Base-by-base conservation (phyloP, 2,113 vertebrate genomes). In the Pelvicachromis taeniatus region DNA sequence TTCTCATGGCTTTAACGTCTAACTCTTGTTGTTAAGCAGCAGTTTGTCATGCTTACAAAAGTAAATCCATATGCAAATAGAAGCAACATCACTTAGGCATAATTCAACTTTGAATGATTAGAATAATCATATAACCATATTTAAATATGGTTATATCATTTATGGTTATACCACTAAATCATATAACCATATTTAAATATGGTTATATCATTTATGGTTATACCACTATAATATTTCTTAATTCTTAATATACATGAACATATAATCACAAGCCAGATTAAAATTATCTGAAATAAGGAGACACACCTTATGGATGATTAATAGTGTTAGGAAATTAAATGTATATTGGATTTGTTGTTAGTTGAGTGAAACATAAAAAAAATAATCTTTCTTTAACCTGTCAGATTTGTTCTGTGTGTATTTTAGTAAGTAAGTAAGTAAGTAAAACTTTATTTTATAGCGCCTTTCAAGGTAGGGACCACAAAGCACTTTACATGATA, bases 251-350 rank as follows among this genome's bases (percentile, higher is more conserved):
- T 61, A 0, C 3, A 33, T 33, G 16, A 61, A 33, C 16, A 61
- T 9, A 61, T 61, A 33, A 61, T 61, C 29, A 61, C 56, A 59
- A 11, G 4, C 29, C 5, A 61, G 9, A 61, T 8, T 19, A 61
- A 31, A 14, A 59, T 31, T 59, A 61, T 17, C 1, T 33, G 16
- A 61, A 61, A 19, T 33, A 33, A 61, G 58, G 29, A 61, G 17
- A 33, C 58, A 19, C 16, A 6, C 4, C 29, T 61, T 33, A 61
- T 4, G 29, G 29, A 29, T 0, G 0, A 61, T 11, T 1, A 61
- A 61, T 61, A 33, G 29, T 0, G 29, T 61, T 16, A 33, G 5
- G 29, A 61, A 61, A 61, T 61, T 2, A 61, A 61, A 61, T 33
- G 58, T 61, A 33, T 33, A 19, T 61, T 61, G 58, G 58, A 61